Evolutionary conservation across 2,888 invertebrate genomes (phyloP), one percentile per base, ranked within the genome.

Genomic region (Drosophila merina): DNA sequence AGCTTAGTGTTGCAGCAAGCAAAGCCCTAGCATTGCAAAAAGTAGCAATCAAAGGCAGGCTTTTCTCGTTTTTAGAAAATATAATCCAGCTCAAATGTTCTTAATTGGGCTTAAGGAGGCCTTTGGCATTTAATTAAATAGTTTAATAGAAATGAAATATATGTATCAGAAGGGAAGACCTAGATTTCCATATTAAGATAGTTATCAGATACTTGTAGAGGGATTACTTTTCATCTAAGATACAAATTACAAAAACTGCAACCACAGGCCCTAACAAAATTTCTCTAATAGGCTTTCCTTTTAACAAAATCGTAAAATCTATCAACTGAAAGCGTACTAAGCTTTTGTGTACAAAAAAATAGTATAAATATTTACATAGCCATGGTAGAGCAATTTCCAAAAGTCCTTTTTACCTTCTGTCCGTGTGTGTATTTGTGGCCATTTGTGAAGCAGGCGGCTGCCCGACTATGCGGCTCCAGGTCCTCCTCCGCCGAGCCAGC

Each of bases 361-460:
- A 5, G 28, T 28, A 6, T 6, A 28, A 38, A 38, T 38, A 12
- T 4, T 38, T 6, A 14, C n/a, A 12, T 12, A n/a, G 12, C 6
- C 12, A 12, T 38, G 38, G 14, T 8, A 33, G 8, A 10, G 8
- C 10, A 33, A 10, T 33, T 8, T 8, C 40, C 8, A 42, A 36
- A 20, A 42, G 8, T 44, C 7, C 48, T 42, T 60, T 80, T 79
- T 89, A 92, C 91, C 91, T 92, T 92, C 86, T 92, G 91, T 70
- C 91, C 91, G 71, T 92, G 91, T 74, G 91, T 91, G 69, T 91
- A 92, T 76, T 89, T 91, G 64, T 88, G 88, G 48, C 90, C 89
- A 76, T 88, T 88, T 66, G 89, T 89, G 70, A 89, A 89, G 72
- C 92, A 92, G 9, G 91, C 83, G 31, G 91, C 91, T 36, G 91